Conservation (phyloP, 2,888 invertebrate species). For the Drosophila parthenogenetica region DNA sequence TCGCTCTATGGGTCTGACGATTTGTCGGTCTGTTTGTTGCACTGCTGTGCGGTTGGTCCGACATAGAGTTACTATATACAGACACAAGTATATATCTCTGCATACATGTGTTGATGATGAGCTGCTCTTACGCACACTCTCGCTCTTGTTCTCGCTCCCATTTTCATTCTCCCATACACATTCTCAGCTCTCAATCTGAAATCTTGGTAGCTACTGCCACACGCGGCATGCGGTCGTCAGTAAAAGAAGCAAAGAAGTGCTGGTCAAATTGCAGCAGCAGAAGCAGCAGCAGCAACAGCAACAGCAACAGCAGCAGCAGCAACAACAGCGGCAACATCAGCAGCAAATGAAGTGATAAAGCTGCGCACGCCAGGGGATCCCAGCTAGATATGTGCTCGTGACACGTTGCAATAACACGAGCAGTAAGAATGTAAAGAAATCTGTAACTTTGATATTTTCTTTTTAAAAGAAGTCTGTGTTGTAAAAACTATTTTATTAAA, state of each 20-base stretch:
- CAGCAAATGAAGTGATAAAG: conserved; percentile 82
- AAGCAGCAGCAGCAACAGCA: conserved; percentile 11
- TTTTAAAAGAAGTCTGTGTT: no score
- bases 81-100: neutral
- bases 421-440: no score
- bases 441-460: no score
- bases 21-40: conserved; percentile 61
- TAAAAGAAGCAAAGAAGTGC: conserved; percentile 64
- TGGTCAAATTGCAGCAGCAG: conserved; percentile 72
- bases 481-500: no score
- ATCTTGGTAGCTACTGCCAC: conserved; percentile 63
- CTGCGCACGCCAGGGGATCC: conserved; percentile 74
- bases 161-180: neutral
- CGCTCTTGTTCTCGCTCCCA: conserved; percentile 22
- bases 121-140: conserved; percentile 15
- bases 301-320: conserved; percentile 6
- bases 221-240: conserved; percentile 79
- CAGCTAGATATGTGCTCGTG: conserved; percentile 26
- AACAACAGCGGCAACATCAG: conserved; percentile 51
- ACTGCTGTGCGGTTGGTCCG: conserved; percentile 64
- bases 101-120: conserved; percentile 71
- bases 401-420: neutral
- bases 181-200: conserved; percentile 41
- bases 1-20: conserved; percentile 53
- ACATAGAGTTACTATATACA: conserved; percentile 23